phyloP scores from a whole-genome alignment of 2,888 invertebrate genomes.

The Toxonevra muliebris region DNA sequence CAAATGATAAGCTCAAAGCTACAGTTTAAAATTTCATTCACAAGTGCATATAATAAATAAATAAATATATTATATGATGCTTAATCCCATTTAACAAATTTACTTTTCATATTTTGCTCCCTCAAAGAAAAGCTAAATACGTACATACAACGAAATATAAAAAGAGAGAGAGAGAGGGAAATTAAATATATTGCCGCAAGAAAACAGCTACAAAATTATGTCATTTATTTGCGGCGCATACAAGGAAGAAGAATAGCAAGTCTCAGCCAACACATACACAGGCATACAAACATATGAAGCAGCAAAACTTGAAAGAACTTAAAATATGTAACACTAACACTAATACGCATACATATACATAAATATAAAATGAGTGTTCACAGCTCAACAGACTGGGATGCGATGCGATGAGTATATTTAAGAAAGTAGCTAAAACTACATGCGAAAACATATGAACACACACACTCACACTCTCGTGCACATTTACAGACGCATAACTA shows the following conservation, averaged over 20 bases:
- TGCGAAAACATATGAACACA: neutral
- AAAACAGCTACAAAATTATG: constrained; percentile 54
- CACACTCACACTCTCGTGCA: constrained; percentile 3
- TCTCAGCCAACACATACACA: too few relatives aligned
- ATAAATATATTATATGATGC: constrained; percentile 43
- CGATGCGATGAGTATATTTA: neutral
- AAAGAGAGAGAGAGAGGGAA: constrained; percentile 35
- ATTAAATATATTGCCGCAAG: constrained; percentile 47
- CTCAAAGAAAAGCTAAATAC: neutral
- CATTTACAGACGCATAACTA: constrained; percentile 1
- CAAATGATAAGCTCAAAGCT: too few relatives aligned
- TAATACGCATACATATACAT: too few relatives aligned
- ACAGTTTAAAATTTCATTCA: too few relatives aligned
- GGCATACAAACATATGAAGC: too few relatives aligned
- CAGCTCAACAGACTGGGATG: neutral
- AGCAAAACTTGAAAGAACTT: too few relatives aligned
- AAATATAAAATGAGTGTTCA: too few relatives aligned
- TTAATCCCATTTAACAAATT: constrained; percentile 50
- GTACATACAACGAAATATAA: constrained; percentile 11
- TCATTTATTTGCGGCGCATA: constrained; percentile 29
- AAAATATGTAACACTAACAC: too few relatives aligned
- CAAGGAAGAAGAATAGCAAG: too few relatives aligned
- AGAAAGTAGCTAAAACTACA: too few relatives aligned
- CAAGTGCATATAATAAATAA: neutral
- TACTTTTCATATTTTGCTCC: constrained; percentile 33